Base-by-base conservation (phyloP, 2,888 invertebrate species). In the Tanypteryx hageni region DNA sequence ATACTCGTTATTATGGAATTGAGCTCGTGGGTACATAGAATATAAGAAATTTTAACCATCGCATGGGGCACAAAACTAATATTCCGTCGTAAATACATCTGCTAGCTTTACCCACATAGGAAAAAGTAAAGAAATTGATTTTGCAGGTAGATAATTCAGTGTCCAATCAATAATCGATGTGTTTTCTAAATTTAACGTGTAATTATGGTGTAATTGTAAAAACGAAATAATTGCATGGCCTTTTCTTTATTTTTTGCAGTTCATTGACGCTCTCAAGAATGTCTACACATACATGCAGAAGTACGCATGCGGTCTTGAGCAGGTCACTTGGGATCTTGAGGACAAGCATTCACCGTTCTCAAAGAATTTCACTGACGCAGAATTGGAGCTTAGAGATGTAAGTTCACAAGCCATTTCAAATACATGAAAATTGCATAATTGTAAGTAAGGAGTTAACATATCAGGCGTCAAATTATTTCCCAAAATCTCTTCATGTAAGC, bases 201-300 rank as follows among this genome's bases (percentile, higher is more conserved):
- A 84, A 68, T 68, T 68, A 68, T 68, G 18, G 5, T 68, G 1
- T 84, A 18, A 4, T 84, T 84, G 1, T 84, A 22, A 16, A 84
- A 44, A 16, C 44, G 44, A 44, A 68, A 92, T n/a, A 57, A 27
- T 92, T 22, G 27, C 44, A 18, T 18, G 2, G 9, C 59, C 92
- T 83, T 86, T 92, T n/a, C n/a, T n/a, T 93, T 93, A 93, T 93
- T 93, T 92, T 92, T 95, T 95, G 8, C 95, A 96, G 96, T 94
- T 96, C 93, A 95, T 96, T 92, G 94, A 95, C 31, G 95, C 95
- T 18, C 95, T 97, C 93, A 95, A 96, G 92, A 95, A 96, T 92
- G 96, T 97, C 94, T 97, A 97, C 95, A 96, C 96, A 94, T 96
- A 96, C 93, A 95, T 98, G 94, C 97, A 98, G 95, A 96, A 96